Evolutionary conservation across 1,140 invertebrate species (phyloP).

Genomic region (Berghia stephanieae): DNA sequence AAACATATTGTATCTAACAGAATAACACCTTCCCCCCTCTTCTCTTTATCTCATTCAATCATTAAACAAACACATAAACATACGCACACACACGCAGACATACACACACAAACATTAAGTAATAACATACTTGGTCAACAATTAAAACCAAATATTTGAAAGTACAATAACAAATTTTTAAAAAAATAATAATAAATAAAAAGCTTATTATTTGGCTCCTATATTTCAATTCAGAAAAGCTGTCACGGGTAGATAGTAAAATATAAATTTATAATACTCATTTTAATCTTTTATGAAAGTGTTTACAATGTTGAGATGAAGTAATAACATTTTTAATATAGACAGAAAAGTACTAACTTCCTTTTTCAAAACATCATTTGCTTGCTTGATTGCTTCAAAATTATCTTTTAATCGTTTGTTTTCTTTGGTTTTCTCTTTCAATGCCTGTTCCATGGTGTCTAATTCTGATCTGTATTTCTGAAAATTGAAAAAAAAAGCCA

Average conservation of each 20-base stretch:
- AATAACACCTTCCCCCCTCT: too few relatives aligned
- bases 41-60: too few relatives aligned
- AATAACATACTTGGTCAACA: too few relatives aligned
- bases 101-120: too few relatives aligned
- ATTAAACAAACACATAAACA: too few relatives aligned
- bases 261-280: too few relatives aligned
- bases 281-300: too few relatives aligned
- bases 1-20: too few relatives aligned
- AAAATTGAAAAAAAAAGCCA: conserved; percentile 21
- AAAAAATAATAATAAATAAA: background rate
- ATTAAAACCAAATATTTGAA: too few relatives aligned
- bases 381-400: conserved; percentile 63
- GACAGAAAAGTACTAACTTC: conserved; percentile 44
- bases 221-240: background rate
- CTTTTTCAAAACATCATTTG: conserved; percentile 61
- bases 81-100: too few relatives aligned
- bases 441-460: conserved; percentile 41
- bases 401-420: conserved; percentile 62
- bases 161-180: background rate
- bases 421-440: conserved; percentile 61
- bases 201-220: background rate
- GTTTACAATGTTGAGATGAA: background rate
- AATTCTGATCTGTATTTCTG: conserved; percentile 55
- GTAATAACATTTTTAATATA: background rate
- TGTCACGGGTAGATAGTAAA: background rate